Conservation (phyloP, 2,888 invertebrate species). For the Melinaea menophilus region DNA sequence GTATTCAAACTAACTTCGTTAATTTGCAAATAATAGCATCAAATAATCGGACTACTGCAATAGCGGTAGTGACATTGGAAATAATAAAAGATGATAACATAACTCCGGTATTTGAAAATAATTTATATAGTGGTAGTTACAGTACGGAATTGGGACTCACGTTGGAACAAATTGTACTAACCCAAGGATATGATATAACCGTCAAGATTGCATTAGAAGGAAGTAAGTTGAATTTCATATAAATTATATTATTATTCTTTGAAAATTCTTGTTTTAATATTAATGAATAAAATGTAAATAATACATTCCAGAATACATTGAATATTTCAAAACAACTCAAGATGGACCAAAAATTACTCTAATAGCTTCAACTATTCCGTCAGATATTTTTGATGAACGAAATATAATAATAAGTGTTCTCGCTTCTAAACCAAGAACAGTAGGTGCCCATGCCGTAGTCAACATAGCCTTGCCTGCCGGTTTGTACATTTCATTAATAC, state of each 20-base stretch:
- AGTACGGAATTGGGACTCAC: constrained; percentile 40
- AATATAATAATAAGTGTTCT: constrained; percentile 45
- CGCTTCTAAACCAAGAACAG: constrained; percentile 53
- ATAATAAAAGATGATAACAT: constrained; percentile 55
- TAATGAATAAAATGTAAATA: not conserved
- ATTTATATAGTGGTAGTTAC: constrained; percentile 52
- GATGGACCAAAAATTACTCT: constrained; percentile 33
- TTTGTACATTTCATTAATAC: constrained; percentile 25
- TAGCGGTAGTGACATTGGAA: constrained; percentile 49
- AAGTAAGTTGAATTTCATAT: constrained; percentile 43
- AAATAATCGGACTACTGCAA: constrained; percentile 40
- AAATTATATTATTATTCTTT: not conserved
- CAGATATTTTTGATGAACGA: constrained; percentile 41
- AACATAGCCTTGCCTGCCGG: constrained; percentile 53
- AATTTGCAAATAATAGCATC: constrained; percentile 47
- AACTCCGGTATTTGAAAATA: constrained; percentile 52
- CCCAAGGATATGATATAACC: constrained; percentile 55
- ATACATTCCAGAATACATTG: constrained; percentile 40
- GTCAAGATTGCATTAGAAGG: constrained; percentile 46
- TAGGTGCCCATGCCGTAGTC: constrained; percentile 52
- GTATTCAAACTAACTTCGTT: constrained; percentile 49
- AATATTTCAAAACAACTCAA: constrained; percentile 39
- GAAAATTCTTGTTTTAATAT: not conserved
- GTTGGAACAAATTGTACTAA: constrained; percentile 45
- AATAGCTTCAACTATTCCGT: constrained; percentile 43